Percentiles rank a stretch among this genome's conserved stretches.
phyloP scores from a whole-genome alignment of 1,140 invertebrate genomes.

The Homalodisca vitripennis region DNA sequence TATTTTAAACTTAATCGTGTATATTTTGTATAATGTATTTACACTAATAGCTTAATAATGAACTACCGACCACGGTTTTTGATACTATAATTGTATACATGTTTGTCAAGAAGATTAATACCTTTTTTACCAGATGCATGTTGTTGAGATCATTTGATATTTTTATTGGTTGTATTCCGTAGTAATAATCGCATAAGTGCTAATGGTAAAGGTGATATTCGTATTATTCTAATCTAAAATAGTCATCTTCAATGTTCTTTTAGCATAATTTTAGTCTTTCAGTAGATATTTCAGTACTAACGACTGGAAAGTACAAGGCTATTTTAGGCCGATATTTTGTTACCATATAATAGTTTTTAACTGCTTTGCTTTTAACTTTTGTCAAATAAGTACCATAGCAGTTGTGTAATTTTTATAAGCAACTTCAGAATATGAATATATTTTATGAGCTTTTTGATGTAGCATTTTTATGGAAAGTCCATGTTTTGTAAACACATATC shows the following conservation, averaged over 20 bases:
- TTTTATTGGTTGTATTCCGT: not conserved
- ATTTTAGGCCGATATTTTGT: conserved; percentile 9
- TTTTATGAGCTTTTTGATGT: conserved; percentile 18
- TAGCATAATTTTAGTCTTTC: conserved; percentile 17
- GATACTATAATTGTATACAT: no score
- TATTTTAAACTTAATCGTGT: no score
- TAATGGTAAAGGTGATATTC: not conserved
- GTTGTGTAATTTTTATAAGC: not conserved
- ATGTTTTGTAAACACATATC: not conserved
- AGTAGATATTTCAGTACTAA: not conserved
- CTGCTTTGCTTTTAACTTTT: not conserved
- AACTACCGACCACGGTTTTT: no score
- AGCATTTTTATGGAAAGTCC: not conserved
- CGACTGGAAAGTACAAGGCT: conserved; percentile 19
- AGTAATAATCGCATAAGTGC: not conserved
- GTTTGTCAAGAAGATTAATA: no score
- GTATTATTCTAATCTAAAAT: not conserved
- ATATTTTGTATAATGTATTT: no score
- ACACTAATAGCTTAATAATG: no score
- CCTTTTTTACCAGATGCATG: no score
- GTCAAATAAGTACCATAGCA: not conserved
- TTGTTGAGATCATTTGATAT: not conserved
- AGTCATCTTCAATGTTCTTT: not conserved
- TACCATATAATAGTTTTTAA: not conserved
- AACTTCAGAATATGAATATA: not conserved